Evolutionary conservation across 2,888 invertebrate genomes (phyloP), one percentile per base, ranked within the genome.

Genomic region (Lypha dubia): DNA sequence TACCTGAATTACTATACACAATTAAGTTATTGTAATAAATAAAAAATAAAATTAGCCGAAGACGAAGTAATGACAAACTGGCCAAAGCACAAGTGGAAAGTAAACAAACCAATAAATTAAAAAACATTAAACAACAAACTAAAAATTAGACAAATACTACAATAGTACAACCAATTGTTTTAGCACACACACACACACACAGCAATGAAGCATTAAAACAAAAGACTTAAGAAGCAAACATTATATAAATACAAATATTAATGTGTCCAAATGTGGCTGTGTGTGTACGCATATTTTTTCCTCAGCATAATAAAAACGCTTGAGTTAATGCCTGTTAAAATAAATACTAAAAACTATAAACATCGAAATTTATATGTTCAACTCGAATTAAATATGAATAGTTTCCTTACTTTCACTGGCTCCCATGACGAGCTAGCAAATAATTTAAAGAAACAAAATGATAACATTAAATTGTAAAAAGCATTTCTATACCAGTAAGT

Each of bases 381-480:
- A 75, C 38, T 28, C 15, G 22, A n/a, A 63, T 8, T 28, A 38
- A 63, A 75, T 22, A 32, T 17, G 8, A 58, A n/a, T n/a, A 70
- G 63, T 82, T 83, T 79, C 67, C 73, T 83, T 53, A 83, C 77
- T 79, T 83, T 79, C 77, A 83, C 77, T 73, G 49, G 60, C 8
- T 38, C 24, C 38, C 32, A 44, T 65, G 28, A 73, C 32, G 17
- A 35, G n/a, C 0, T n/a, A 24, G 24, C 17, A 49, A 51, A 28
- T n/a, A 17, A 58, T 35, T 11, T n/a, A 32, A 53, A n/a, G 9
- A 49, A 74, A 15, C 65, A 58, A 58, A 15, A 60, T 24, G 2
- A 65, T 28, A 17, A 15, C 46, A 65, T 38, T 20, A 6, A 70
- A 56, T 24, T 24, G 22, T 7, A 58, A 62, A 63, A n/a, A 3